A percentile compares a stretch with the other conserved stretches of the same genome.
Conservation (phyloP, 1,140 invertebrate genomes). For the Brachionus paranguensis region DNA sequence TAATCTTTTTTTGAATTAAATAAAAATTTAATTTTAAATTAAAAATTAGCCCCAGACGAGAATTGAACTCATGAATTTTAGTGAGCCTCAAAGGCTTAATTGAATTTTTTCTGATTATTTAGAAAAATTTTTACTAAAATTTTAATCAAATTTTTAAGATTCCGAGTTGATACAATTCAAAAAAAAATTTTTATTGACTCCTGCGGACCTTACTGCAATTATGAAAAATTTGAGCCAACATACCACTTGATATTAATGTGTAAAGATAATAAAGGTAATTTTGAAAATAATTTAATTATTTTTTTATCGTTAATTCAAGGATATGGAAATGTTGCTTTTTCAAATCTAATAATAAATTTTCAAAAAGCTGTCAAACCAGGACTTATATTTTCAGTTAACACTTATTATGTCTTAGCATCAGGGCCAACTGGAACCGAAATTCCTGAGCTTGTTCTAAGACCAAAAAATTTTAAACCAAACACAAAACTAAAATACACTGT, state of each 20-base stretch:
- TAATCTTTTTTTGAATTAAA: too few relatives aligned
- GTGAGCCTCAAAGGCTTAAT: too few relatives aligned
- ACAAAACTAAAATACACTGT: background rate
- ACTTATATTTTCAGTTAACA: background rate
- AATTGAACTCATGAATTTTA: too few relatives aligned
- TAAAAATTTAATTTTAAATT: too few relatives aligned
- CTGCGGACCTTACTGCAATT: background rate
- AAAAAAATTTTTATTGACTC: background rate
- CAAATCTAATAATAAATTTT: background rate
- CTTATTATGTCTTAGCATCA: background rate
- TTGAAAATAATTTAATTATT: background rate
- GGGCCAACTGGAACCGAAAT: background rate
- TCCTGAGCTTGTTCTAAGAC: background rate
- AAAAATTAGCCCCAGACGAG: too few relatives aligned
- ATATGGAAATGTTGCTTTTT: background rate
- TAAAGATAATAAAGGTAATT: conserved; percentile 7
- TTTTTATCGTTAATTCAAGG: background rate
- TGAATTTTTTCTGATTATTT: background rate
- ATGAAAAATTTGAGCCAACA: background rate
- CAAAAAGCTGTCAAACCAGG: background rate
- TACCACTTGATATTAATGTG: background rate
- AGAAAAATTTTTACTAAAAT: background rate
- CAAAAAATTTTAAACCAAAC: background rate
- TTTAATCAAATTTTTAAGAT: background rate
- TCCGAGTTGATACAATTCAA: background rate